Conservation (phyloP, 2,113 vertebrate species). For the Bambusicola thoracicus region DNA sequence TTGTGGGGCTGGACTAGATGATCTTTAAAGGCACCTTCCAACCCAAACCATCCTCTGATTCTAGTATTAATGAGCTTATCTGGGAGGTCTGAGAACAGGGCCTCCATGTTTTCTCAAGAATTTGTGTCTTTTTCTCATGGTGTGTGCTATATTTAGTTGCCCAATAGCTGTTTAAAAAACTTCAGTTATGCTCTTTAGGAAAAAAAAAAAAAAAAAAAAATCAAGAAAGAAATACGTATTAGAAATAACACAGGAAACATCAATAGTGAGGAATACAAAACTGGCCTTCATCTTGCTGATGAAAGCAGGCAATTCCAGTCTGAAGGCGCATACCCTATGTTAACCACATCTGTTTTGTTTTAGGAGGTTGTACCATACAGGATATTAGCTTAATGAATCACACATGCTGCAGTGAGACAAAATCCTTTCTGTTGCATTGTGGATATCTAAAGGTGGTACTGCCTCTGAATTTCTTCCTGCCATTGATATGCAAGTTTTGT, state of each 20-base stretch:
- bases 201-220: no score
- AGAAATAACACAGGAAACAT: background rate
- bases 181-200: background rate
- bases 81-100: background rate
- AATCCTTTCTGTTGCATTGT: background rate
- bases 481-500: background rate
- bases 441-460: background rate
- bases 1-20: background rate
- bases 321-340: background rate
- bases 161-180: accelerated
- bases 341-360: background rate
- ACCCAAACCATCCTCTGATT: background rate
- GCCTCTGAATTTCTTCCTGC: background rate
- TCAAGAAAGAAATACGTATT: background rate
- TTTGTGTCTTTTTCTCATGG: background rate
- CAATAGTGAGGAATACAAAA: background rate
- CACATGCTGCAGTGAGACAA: background rate
- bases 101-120: background rate
- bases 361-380: background rate
- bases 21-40: background rate
- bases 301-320: background rate
- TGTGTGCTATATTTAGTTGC: background rate
- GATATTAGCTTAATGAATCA: background rate
- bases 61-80: background rate
- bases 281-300: background rate